phyloP scores from a whole-genome alignment of 2,888 invertebrate species.

The Eudasyphora cyanicolor region DNA sequence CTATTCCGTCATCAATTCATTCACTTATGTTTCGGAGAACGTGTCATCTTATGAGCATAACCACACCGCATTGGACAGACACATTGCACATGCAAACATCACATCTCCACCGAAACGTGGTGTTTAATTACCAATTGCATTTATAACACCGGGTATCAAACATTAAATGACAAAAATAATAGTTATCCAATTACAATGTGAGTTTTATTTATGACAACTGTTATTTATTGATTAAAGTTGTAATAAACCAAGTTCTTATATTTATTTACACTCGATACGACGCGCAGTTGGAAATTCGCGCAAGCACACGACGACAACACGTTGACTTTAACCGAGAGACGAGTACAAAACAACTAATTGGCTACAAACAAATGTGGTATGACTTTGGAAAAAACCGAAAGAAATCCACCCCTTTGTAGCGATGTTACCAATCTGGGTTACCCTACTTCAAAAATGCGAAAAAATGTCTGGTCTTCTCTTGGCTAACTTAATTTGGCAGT shows the following conservation, averaged over 20 bases:
- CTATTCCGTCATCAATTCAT: conserved; percentile 65
- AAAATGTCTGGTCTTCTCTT: no score
- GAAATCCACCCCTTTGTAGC: no score
- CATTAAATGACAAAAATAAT: not conserved
- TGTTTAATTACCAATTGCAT: conserved; percentile 1
- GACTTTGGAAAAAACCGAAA: no score
- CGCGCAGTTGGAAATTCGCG: no score
- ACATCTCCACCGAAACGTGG: not conserved
- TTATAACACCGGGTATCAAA: not conserved
- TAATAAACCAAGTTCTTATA: not conserved
- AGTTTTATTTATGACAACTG: not conserved
- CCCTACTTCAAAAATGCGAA: no score
- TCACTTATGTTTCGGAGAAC: not conserved
- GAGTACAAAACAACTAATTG: no score
- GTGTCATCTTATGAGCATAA: not conserved
- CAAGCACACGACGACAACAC: no score
- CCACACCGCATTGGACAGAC: not conserved
- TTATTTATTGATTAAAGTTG: not conserved
- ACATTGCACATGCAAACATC: not conserved
- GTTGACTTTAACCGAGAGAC: no score
- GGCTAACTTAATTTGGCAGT: no score
- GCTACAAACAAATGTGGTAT: no score
- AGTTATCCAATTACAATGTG: not conserved
- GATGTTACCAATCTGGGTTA: no score
- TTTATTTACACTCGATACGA: no score